Conservation (phyloP, 1,140 invertebrate genomes). For the Ericerus pela region DNA sequence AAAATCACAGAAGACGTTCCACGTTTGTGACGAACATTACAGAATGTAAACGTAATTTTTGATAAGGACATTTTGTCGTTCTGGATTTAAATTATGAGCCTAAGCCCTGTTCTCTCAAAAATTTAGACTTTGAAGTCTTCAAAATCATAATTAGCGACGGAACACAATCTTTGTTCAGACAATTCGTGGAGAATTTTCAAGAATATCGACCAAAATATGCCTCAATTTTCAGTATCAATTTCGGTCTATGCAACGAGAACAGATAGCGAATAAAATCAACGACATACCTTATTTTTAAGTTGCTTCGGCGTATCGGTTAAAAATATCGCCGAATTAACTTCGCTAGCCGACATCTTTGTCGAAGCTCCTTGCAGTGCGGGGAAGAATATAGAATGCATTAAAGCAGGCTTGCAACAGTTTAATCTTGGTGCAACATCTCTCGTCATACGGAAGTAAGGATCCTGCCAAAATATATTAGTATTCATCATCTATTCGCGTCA, state of each 20-base stretch:
- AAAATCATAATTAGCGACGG: no score
- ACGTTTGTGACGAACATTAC: no score
- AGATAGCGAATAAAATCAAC: no score
- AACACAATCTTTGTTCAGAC: no score
- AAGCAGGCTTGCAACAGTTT: constrained; percentile 77
- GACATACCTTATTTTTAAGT: constrained; percentile 90
- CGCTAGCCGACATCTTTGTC: constrained; percentile 97
- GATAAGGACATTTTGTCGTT: no score
- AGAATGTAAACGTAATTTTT: no score
- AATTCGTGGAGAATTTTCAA: no score
- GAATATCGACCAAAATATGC: background rate
- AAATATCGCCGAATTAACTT: constrained; percentile 86
- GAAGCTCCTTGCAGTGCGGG: constrained; percentile 91
- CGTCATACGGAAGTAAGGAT: constrained; percentile 98
- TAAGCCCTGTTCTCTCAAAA: no score
- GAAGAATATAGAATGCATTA: constrained; percentile 89
- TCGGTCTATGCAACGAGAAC: no score
- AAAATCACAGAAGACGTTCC: no score
- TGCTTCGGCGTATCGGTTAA: constrained; percentile 89
- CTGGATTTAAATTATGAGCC: no score
- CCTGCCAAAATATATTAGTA: constrained; percentile 34
- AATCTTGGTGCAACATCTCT: constrained; percentile 87
- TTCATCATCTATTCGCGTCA: background rate
- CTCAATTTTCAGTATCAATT: background rate
- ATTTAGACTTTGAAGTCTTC: no score